A percentile compares a stretch with the other conserved stretches of the same genome.
Evolutionary conservation across 2,888 invertebrate species (phyloP).

Genomic region (Autographa pulchrina): DNA sequence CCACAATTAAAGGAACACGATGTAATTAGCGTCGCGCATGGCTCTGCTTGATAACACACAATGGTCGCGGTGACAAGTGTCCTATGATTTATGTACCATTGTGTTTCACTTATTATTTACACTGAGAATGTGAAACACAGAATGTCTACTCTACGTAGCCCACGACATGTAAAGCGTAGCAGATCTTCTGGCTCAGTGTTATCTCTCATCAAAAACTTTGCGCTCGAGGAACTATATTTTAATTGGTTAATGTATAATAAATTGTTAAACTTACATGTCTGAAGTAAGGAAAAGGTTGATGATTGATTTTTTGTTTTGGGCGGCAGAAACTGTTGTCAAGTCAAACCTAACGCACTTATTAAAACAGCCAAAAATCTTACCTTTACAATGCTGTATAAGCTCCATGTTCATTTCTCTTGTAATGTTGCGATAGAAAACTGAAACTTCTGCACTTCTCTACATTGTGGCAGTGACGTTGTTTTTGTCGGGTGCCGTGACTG

Average conservation of each 20-base stretch:
- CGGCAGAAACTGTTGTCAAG: too few relatives aligned
- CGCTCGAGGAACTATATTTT: too few relatives aligned
- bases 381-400: too few relatives aligned
- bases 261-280: too few relatives aligned
- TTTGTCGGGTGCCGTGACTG: slow-evolving; percentile 50
- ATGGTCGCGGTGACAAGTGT: slow-evolving; percentile 46
- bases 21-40: slow-evolving; percentile 47
- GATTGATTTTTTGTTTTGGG: too few relatives aligned
- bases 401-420: too few relatives aligned
- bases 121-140: slow-evolving; percentile 16
- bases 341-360: too few relatives aligned
- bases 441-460: slow-evolving; percentile 22
- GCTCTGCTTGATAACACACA: slow-evolving; percentile 31
- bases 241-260: too few relatives aligned
- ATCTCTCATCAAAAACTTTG: too few relatives aligned
- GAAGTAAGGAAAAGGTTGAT: too few relatives aligned
- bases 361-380: too few relatives aligned
- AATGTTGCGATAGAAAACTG: too few relatives aligned
- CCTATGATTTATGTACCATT: slow-evolving; percentile 59
- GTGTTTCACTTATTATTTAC: slow-evolving; percentile 38
- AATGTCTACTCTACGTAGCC: slow-evolving; percentile 7
- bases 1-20: slow-evolving; percentile 48
- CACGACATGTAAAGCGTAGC: not conserved
- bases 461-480: slow-evolving; percentile 24
- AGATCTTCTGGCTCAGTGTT: not conserved